Percentiles rank a stretch among this genome's conserved stretches.
phyloP scores from a whole-genome alignment of 2,888 invertebrate species.

The Chrysolina haemoptera region DNA sequence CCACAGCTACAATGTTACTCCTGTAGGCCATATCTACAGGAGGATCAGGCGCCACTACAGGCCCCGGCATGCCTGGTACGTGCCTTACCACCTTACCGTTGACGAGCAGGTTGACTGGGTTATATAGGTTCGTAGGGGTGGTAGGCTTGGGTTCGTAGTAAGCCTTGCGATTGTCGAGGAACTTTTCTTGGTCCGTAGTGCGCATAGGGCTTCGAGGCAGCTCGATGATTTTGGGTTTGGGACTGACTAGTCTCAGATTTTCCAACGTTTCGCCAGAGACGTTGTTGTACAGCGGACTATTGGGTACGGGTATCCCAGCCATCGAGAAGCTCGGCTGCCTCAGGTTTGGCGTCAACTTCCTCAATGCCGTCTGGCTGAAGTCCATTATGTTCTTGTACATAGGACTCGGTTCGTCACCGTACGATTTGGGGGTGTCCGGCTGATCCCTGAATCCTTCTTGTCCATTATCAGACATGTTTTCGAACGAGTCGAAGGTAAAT shows the following conservation, averaged over 20 bases:
- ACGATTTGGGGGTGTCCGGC: slow-evolving; percentile 27
- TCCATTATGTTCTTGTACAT: slow-evolving; percentile 65
- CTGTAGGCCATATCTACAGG: slow-evolving; percentile 56
- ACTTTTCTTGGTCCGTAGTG: neutral
- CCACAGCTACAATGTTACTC: slow-evolving; percentile 49
- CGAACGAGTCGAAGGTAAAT: slow-evolving; percentile 49
- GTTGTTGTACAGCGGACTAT: slow-evolving; percentile 49
- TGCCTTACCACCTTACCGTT: slow-evolving; percentile 86
- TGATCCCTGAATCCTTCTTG: slow-evolving; percentile 27
- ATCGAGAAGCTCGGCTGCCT: slow-evolving; percentile 64
- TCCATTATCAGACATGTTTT: slow-evolving; percentile 7
- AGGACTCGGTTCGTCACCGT: slow-evolving; percentile 44
- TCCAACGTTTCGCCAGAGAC: slow-evolving; percentile 11
- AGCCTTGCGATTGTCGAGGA: neutral
- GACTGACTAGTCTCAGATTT: slow-evolving; percentile 31
- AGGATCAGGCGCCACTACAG: slow-evolving; percentile 70
- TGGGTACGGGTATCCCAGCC: slow-evolving; percentile 60
- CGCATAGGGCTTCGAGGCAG: slow-evolving; percentile 30
- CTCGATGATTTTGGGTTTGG: slow-evolving; percentile 25
- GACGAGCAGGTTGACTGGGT: slow-evolving; percentile 72
- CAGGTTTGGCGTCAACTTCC: slow-evolving; percentile 67
- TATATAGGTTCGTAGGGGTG: slow-evolving; percentile 66
- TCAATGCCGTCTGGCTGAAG: slow-evolving; percentile 69
- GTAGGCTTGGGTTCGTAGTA: slow-evolving; percentile 43
- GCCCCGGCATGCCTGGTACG: slow-evolving; percentile 91